Evolutionary conservation across 2,113 vertebrate genomes (phyloP).

Genomic region (Melospiza melodia): DNA sequence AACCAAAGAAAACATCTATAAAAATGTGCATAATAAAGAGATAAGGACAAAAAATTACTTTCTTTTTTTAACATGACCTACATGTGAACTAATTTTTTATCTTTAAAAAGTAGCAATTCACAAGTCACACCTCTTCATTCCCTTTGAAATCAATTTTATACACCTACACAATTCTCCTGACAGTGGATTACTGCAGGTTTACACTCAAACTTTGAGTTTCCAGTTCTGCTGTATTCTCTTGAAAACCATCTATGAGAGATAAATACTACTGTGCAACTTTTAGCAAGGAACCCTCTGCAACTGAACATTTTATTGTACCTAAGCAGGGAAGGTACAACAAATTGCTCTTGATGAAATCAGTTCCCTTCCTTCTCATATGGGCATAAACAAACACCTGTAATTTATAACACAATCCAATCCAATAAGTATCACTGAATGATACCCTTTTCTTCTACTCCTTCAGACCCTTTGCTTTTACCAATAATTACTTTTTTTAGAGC

Average conservation of each 20-base stretch:
- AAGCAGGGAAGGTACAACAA: neutral
- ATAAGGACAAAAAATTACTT: neutral
- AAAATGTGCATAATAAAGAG: constrained; percentile 1
- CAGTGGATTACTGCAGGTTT: neutral
- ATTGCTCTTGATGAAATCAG: neutral
- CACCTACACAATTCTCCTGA: neutral
- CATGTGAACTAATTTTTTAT: neutral
- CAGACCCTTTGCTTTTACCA: neutral
- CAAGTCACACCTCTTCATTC: constrained; percentile 24
- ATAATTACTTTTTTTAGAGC: neutral
- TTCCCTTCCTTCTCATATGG: neutral
- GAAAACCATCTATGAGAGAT: neutral
- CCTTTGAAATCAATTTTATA: constrained; percentile 12
- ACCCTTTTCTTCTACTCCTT: neutral
- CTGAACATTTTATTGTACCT: neutral
- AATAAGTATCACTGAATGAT: neutral
- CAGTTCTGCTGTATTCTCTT: neutral
- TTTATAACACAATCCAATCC: neutral
- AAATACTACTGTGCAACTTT: neutral
- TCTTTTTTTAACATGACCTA: constrained; percentile 10
- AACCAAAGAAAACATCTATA: neutral
- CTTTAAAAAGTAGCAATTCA: constrained; percentile 26
- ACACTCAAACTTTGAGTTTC: neutral
- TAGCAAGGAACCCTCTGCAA: neutral
- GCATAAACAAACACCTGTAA: neutral